These are phyloP conservation scores for Tetragnatha montana DNA, from an alignment of 2,888 invertebrate genomes.

Conservation along the genomic window DNA sequence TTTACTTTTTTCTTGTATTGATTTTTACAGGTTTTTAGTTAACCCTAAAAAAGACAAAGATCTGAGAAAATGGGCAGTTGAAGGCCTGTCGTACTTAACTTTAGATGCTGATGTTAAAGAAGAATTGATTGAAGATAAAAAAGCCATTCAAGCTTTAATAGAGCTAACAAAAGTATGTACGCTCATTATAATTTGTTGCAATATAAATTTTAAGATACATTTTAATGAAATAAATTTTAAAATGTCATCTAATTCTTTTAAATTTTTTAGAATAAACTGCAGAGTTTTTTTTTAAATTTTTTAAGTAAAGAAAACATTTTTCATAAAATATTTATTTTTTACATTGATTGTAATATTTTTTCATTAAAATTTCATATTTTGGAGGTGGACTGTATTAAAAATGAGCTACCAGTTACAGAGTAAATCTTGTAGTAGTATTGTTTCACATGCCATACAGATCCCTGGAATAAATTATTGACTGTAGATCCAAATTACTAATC, in stretches of 20 bases:
- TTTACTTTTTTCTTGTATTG: too few species aligned
- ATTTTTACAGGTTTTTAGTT: constrained; percentile 82
- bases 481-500: not conserved
- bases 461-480: not conserved
- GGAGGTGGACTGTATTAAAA: too few species aligned
- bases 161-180: constrained; percentile 84
- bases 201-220: not conserved
- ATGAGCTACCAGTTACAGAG: too few species aligned
- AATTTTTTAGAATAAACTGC: too few species aligned
- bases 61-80: constrained; percentile 95
- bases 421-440: not conserved
- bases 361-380: too few species aligned
- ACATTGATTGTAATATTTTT: not conserved
- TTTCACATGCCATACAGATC: constrained; percentile 10
- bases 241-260: too few species aligned
- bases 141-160: constrained; percentile 89
- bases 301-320: not conserved
- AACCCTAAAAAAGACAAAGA: constrained; percentile 92
- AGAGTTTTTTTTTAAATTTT: not conserved
- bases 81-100: constrained; percentile 96
- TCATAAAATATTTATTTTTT: not conserved
- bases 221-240: too few species aligned
- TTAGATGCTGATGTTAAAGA: constrained; percentile 99
- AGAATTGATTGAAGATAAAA: constrained; percentile 89
- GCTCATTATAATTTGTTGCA: too few species aligned